Evolutionary conservation across 2,888 invertebrate genomes (phyloP).

Genomic region (Crocallis elinguaria): DNA sequence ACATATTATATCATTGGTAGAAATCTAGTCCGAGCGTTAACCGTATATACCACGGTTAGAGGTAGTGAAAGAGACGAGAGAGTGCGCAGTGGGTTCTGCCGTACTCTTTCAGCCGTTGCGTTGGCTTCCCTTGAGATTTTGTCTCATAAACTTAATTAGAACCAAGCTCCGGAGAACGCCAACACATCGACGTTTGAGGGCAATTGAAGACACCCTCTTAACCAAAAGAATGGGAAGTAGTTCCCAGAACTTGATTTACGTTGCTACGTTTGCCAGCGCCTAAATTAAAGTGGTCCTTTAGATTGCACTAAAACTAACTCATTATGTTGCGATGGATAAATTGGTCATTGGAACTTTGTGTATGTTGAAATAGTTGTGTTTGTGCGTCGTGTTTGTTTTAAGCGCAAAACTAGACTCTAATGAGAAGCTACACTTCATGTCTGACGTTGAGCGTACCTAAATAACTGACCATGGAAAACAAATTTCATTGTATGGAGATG

Average conservation of each 20-base stretch:
- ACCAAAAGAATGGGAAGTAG: background rate
- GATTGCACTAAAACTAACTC: slow-evolving; percentile 13
- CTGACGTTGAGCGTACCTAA: background rate
- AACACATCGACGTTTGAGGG: no score
- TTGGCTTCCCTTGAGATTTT: no score
- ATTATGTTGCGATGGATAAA: slow-evolving; percentile 6
- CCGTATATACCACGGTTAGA: no score
- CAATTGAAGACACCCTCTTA: no score
- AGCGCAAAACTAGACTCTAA: slow-evolving; percentile 8
- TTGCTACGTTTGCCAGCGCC: background rate
- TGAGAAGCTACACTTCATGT: slow-evolving; percentile 8
- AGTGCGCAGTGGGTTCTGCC: no score
- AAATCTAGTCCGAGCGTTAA: no score
- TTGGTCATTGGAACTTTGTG: slow-evolving; percentile 10
- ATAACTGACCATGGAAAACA: background rate
- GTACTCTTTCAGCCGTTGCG: no score
- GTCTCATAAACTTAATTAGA: no score
- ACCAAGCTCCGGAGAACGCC: no score
- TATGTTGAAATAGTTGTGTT: slow-evolving; percentile 7
- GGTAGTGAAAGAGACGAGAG: no score
- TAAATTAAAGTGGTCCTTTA: slow-evolving; percentile 8
- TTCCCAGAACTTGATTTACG: slow-evolving; percentile 4
- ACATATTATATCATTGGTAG: no score
- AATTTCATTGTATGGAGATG: no score
- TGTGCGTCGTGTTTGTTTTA: slow-evolving; percentile 9